Base-by-base conservation (phyloP, 2,888 invertebrate species). In the Paralinhomoeus sp. region DNA sequence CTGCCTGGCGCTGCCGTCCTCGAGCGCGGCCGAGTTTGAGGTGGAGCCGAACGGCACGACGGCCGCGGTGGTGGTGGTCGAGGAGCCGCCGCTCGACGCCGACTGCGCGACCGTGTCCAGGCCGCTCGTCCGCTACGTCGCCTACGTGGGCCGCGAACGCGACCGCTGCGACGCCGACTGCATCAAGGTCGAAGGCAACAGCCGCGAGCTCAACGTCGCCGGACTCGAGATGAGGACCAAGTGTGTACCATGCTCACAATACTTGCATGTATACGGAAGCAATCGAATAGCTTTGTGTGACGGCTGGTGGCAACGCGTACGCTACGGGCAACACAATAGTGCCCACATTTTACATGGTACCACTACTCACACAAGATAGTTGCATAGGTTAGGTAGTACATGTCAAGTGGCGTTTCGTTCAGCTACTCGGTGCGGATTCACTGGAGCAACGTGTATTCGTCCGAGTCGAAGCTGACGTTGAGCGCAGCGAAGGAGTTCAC, bases 391-490 rank as follows among this genome's bases (percentile, higher is more conserved):
- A n/a, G n/a, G n/a, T n/a, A n/a, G n/a, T 9, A 27, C 7, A 5
- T 27, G 27, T 9, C 5, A 12, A 5, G 36, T 20, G n/a, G n/a
- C 20, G n/a, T 17, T 74, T 74, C 49, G 80, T 84, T 63, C 71
- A 76, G 37, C 63, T 84, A 17, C 66, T 66, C 56, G 75, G 53
- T 54, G 70, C 46, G 45, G 85, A 81, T 60, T 69, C 50, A 24
- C 51, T 54, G 7, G 72, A n/a, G 64, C 70, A 50, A 0, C 27
- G 27, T 12, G 7, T 27, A 27, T 12, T 9, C 7, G 7, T 5
- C 67, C 71, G 15, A 65, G 71, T 1, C 80, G 75, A 55, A 61
- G 73, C 45, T 83, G 80, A 80, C 79, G 80, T 0, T 62, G 67
- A 5, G 76, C 77, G 52, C 71, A 73, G 17, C 67, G 72, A 40